Evolutionary conservation across 2,888 invertebrate genomes (phyloP), one percentile per base, ranked within the genome.

Genomic region (Octodonta nipae): DNA sequence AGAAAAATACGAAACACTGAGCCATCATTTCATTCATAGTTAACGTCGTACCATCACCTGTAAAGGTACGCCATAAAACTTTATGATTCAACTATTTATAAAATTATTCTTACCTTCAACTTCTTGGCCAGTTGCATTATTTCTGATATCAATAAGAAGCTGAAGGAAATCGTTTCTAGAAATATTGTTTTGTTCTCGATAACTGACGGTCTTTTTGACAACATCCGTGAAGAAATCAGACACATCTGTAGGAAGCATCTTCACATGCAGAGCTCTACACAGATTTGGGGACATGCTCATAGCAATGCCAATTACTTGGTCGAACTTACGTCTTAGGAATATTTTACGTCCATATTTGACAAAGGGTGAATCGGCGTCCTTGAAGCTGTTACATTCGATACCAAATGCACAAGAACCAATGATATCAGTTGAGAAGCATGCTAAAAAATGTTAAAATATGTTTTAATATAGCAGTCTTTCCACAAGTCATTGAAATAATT

Each of bases 361-460:
- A 50, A 72, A 71, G 8, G 38, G 41, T 3, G 68, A 64, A 36
- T 68, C 54, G 0, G 65, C 55, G 46, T 67, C 62, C 28, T 62
- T 60, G 31, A 73, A 66, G 11, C 67, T 64, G 42, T 72, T 67
- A 38, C 66, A 67, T 35, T 71, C 67, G 3, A 73, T 56, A 17
- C 72, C 73, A 46, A 73, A 73, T 5, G 70, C 71, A 32, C 70
- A 66, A 34, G 66, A 66, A 0, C 42, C 44, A 10, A 45, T 43
- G 5, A 45, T 36, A 25, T 45, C 45, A 5, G 43, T 45, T 2
- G 42, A 34, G 27, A 33, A 43, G 11, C 35, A 31, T 2, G 37
- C 40, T n/a, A n/a, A n/a, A n/a, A n/a, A n/a, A n/a, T n/a, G n/a
- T 11, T 10, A 14, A 15, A 32, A 5, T 15, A 13, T 8, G 11